Percentiles rank a stretch among this genome's conserved stretches.
phyloP scores from a whole-genome alignment of 2,888 invertebrate species.

The Synanthedon andrenaeformis region DNA sequence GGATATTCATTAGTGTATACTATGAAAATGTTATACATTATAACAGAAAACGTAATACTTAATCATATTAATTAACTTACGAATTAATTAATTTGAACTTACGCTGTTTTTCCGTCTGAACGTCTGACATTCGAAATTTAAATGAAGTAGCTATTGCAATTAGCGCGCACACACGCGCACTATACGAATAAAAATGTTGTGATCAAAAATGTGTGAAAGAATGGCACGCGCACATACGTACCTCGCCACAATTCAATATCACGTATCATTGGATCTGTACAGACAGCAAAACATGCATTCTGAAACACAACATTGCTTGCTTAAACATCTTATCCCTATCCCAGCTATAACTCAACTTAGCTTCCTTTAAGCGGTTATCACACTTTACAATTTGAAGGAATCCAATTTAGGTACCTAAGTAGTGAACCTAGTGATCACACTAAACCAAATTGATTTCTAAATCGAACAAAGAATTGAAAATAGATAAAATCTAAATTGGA shows the following conservation, averaged over 20 bases:
- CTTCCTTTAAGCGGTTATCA: too few relatives aligned
- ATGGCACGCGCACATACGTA: slow-evolving; percentile 42
- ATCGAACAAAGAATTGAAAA: too few relatives aligned
- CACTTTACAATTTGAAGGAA: too few relatives aligned
- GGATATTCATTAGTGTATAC: too few relatives aligned
- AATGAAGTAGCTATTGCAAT: slow-evolving; percentile 71
- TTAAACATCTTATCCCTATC: too few relatives aligned
- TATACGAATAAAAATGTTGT: slow-evolving; percentile 57
- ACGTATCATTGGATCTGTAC: slow-evolving; percentile 54
- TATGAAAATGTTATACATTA: too few relatives aligned
- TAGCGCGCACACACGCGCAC: slow-evolving; percentile 38
- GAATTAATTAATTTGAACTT: slow-evolving; percentile 28
- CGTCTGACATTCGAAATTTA: slow-evolving; percentile 65
- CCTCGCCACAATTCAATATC: slow-evolving; percentile 61
- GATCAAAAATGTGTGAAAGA: slow-evolving; percentile 67
- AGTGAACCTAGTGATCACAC: too few relatives aligned
- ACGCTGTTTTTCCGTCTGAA: slow-evolving; percentile 26
- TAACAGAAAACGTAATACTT: too few relatives aligned
- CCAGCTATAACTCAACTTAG: too few relatives aligned
- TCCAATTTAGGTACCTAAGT: too few relatives aligned
- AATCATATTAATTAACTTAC: neutral
- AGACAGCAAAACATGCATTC: slow-evolving; percentile 27
- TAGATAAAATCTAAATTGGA: too few relatives aligned
- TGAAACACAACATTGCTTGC: neutral
- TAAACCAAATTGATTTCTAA: too few relatives aligned